Evolutionary conservation across 2,797 vertebrate species (phyloP), one percentile per base, ranked within the genome.

Genomic region (Sebastes elongatus): DNA sequence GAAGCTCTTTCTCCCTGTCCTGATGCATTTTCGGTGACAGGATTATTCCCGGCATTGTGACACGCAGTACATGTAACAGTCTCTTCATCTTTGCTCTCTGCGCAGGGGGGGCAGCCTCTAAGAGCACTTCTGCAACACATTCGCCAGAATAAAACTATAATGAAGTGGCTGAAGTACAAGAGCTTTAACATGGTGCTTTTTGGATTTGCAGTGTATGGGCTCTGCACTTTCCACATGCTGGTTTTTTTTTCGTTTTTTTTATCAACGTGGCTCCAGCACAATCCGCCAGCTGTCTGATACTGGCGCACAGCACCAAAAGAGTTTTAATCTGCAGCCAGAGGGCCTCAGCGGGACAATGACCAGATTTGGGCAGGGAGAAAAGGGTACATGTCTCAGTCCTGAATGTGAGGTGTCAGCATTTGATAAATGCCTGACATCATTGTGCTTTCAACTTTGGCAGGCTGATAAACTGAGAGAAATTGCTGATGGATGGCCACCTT

Each of bases 351-450:
- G 78, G 74, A 86, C 74, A 75, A 74, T 75, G 76, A 59, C 22
- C 75, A 66, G 81, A 75, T 90, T 70, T 81, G 83, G 78, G 69
- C 77, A 74, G 59, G 74, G 60, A 81, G 67, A 72, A 93, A 90
- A 93, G 87, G 89, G 82, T 82, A 73, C 66, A 78, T 49, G 79
- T 88, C 81, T 91, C 82, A 32, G 70, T 84, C 61, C 81, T 89
- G 89, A 92, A 92, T 93, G 92, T 84, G 87, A 93, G 67, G 71
- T 90, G 94, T 94, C 94, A 92, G 88, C 49, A 35, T 91, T 92
- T 96, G 95, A 96, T 95, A 88, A 95, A 96, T 95, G 90, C 68
- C 83, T 82, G 88, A 94, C 93, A 94, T 95, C 92, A 92, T 76
- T 76, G 85, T 72, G 65, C 55, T 89, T 88, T 83, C 56, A 64